Percentiles rank a stretch among this genome's conserved stretches.
phyloP scores from a whole-genome alignment of 1,140 invertebrate genomes.

The Lycorma delicatula region DNA sequence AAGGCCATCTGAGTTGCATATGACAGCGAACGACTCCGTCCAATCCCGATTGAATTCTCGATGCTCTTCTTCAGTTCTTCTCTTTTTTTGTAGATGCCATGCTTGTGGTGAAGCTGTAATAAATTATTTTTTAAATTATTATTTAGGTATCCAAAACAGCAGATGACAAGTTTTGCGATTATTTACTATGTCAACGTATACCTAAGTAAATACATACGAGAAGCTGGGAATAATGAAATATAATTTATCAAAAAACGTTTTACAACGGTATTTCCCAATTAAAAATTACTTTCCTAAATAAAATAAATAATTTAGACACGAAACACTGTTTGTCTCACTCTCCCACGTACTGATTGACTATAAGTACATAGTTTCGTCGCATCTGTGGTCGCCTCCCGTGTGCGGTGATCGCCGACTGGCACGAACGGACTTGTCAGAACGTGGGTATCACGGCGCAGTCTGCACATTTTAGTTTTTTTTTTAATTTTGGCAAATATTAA shows the following conservation, averaged over 20 bases:
- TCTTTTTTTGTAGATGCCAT: conserved; percentile 22
- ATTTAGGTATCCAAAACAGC: conserved; percentile 1
- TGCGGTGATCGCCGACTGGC: too few species aligned
- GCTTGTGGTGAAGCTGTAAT: conserved; percentile 2
- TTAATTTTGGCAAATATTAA: too few species aligned
- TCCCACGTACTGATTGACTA: neutral
- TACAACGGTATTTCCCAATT: conserved; percentile 1
- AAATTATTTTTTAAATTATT: conserved; percentile 1
- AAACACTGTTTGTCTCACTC: conserved; percentile 2
- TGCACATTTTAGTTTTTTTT: neutral
- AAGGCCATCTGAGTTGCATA: conserved; percentile 18
- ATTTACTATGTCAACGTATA: neutral
- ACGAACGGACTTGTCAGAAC: neutral
- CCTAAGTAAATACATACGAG: neutral
- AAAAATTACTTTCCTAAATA: neutral
- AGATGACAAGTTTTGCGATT: neutral
- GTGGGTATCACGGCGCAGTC: neutral
- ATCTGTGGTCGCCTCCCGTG: neutral
- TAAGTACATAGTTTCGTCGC: neutral
- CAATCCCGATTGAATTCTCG: conserved; percentile 26
- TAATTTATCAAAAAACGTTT: neutral
- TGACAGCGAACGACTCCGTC: conserved; percentile 25
- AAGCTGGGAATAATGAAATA: neutral
- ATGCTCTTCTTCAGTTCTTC: conserved; percentile 26
- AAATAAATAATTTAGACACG: neutral